Evolutionary conservation across 2,888 invertebrate species (phyloP).

Genomic region (Conomelus anceps): DNA sequence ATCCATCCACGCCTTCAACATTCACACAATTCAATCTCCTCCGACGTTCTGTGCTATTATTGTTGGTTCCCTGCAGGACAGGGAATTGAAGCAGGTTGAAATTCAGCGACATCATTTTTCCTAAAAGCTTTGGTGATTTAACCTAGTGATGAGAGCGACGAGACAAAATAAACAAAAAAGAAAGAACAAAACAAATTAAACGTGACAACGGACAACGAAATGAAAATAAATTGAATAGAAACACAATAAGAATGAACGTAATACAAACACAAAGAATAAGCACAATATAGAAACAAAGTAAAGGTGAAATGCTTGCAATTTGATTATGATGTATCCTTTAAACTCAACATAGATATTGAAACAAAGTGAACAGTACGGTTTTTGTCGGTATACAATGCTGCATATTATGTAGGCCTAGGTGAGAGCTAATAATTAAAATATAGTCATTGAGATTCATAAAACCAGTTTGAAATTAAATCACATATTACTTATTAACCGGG

Average conservation of each 20-base stretch:
- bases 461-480: no score
- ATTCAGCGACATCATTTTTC: background rate
- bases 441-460: no score
- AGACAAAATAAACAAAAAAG: no score
- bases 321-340: no score
- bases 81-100: conserved; percentile 2
- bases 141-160: conserved; percentile 26
- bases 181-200: no score
- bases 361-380: no score
- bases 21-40: background rate
- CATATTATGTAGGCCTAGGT: no score
- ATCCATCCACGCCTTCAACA: background rate
- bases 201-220: background rate
- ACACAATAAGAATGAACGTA: background rate
- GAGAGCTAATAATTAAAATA: no score
- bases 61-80: background rate
- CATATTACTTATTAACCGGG: no score
- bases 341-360: no score
- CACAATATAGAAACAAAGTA: background rate
- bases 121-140: conserved; percentile 70
- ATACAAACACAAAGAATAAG: background rate
- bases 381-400: no score
- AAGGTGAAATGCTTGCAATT: no score
- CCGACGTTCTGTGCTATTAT: background rate
- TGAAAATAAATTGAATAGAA: background rate